Conservation (phyloP, 64 coral and sea anemone genomes). For the Cladopsammia gracilis region DNA sequence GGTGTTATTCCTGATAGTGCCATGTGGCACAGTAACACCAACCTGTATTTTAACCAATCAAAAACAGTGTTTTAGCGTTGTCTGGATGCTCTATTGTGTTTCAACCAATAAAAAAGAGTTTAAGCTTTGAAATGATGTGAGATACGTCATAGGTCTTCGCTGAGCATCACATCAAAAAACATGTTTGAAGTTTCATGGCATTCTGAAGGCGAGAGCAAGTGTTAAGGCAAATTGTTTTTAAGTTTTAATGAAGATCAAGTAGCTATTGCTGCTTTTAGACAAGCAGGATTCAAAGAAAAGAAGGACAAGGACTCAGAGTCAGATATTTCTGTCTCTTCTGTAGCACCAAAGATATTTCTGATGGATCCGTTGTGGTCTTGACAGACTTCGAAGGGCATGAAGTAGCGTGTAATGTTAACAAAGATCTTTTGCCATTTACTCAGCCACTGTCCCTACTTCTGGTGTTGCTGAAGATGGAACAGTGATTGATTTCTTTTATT, state of each 20-base stretch:
- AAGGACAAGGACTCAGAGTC: background rate
- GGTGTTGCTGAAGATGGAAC: slow-evolving; percentile 54
- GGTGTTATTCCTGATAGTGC: background rate
- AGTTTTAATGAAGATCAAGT: background rate
- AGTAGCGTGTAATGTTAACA: background rate
- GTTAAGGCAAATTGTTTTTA: background rate
- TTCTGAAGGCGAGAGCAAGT: background rate
- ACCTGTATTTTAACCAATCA: slow-evolving; percentile 9
- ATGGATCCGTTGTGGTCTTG: background rate
- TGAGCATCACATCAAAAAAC: background rate
- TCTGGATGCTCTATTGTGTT: background rate
- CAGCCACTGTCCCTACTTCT: slow-evolving; percentile 1
- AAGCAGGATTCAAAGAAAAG: background rate
- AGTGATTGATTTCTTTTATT: slow-evolving; percentile 55
- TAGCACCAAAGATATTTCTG: background rate
- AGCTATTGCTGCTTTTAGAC: background rate
- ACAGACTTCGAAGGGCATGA: background rate
- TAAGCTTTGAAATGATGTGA: slow-evolving; percentile 3
- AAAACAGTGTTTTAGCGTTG: background rate
- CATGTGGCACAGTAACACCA: background rate
- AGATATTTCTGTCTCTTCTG: slow-evolving; percentile 8
- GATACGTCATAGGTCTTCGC: background rate
- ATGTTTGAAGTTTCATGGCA: slow-evolving; percentile 5
- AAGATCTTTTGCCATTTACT: slow-evolving; percentile 8
- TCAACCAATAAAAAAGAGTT: slow-evolving; percentile 37